These are phyloP conservation scores for Furcifer pardalis DNA, from an alignment of 2,797 vertebrate species.

Conservation along the genomic window DNA sequence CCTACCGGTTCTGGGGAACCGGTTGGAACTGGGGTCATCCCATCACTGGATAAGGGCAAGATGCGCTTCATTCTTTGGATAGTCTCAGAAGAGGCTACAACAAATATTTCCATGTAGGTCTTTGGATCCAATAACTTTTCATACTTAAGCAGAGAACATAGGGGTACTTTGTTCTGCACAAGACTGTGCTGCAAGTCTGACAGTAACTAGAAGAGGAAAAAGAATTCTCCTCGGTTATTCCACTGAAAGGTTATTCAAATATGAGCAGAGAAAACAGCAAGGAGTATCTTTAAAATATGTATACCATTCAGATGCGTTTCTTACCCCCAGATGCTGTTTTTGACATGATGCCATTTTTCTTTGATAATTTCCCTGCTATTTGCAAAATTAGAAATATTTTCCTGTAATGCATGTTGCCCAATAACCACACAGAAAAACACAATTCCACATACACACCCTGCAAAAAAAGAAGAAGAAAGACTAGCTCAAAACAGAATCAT, in stretches of 20 bases:
- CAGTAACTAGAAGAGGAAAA: not conserved
- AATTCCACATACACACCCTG: not conserved
- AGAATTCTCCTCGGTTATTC: conserved; percentile 8
- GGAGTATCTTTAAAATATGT: conserved; percentile 37
- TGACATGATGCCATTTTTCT: conserved; percentile 30
- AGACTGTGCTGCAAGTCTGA: not conserved
- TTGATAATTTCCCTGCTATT: conserved; percentile 49
- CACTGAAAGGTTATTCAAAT: conserved; percentile 46
- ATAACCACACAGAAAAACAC: conserved; percentile 53
- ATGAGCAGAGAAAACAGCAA: conserved; percentile 43
- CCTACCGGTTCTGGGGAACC: no score
- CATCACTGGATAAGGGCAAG: not conserved
- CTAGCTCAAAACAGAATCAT: conserved; percentile 30
- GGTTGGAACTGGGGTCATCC: no score
- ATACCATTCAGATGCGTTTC: conserved; percentile 43
- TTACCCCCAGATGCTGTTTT: conserved; percentile 42
- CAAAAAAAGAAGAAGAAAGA: conserved; percentile 6
- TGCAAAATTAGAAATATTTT: conserved; percentile 30
- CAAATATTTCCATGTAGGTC: not conserved
- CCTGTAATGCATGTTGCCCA: conserved; percentile 45
- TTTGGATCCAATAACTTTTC: not conserved
- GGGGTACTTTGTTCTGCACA: not conserved
- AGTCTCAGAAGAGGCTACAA: not conserved
- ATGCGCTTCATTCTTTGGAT: not conserved
- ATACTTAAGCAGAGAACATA: not conserved